phyloP scores from a whole-genome alignment of 2,888 invertebrate genomes.

The Dioctria rufipes region DNA sequence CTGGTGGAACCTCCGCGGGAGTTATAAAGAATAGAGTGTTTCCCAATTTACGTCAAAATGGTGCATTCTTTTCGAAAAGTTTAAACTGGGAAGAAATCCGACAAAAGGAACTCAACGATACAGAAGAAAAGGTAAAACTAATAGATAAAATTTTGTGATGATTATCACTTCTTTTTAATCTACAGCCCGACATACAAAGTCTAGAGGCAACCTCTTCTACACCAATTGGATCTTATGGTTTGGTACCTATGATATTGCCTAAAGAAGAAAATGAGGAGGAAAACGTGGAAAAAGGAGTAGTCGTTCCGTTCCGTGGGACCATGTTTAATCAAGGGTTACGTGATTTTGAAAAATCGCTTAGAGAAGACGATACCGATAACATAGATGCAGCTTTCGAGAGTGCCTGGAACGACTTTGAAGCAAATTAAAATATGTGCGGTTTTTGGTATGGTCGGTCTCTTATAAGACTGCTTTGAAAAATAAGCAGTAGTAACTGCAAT shows the following conservation, averaged over 20 bases:
- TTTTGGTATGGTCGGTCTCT: neutral
- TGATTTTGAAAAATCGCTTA: too few relatives aligned
- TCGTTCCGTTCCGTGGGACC: too few relatives aligned
- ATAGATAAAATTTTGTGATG: neutral
- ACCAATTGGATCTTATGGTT: slow-evolving; percentile 22
- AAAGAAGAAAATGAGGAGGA: slow-evolving; percentile 1
- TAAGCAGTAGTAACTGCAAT: neutral
- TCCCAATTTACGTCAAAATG: too few relatives aligned
- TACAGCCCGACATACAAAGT: slow-evolving; percentile 11
- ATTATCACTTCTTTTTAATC: neutral
- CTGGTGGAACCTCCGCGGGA: neutral
- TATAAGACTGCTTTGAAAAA: neutral
- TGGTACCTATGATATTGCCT: slow-evolving; percentile 22
- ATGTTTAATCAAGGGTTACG: too few relatives aligned
- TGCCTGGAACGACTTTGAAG: slow-evolving; percentile 13
- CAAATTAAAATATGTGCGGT: neutral
- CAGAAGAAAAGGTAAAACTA: slow-evolving; percentile 17
- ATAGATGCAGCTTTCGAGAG: neutral
- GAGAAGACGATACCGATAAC: neutral
- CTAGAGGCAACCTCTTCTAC: neutral
- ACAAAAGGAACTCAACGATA: slow-evolving; percentile 24
- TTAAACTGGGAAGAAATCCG: slow-evolving; percentile 28
- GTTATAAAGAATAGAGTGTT: neutral
- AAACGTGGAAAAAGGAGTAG: too few relatives aligned
- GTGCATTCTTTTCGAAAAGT: neutral